Evolutionary conservation across 2,113 vertebrate species (phyloP), one percentile per base, ranked within the genome.

Genomic region (Albula glossodonta): DNA sequence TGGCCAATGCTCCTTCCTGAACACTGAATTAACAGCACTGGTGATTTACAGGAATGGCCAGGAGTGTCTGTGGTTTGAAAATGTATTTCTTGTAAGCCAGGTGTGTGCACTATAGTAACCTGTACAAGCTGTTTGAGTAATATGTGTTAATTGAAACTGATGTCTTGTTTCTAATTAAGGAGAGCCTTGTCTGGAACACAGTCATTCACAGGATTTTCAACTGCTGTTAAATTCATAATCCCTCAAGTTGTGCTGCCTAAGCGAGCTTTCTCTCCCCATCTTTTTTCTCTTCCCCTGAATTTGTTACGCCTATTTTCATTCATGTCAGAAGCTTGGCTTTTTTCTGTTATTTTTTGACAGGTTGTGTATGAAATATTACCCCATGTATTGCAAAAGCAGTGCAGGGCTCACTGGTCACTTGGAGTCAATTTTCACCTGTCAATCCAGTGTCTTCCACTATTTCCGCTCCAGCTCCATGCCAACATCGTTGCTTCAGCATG

Each of bases 351-450:
- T 12, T 31, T 74, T 74, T 88, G 86, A 84, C 86, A 87, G 86
- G 80, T 66, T 50, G 79, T 53, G 57, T 83, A 17, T 86, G 78
- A 90, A 85, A 88, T 31, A 13, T 52, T 2, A 86, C 83, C 87
- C 90, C 90, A 90, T 88, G 88, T 87, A 90, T 84, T 85, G 88
- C 92, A 87, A 90, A 85, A 52, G 83, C 82, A 84, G 78, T 77
- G 85, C 91, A 89, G 87, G 90, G 84, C 86, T 91, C 90, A 92
- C 87, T 83, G 80, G 85, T 84, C 22, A 89, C 85, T 83, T 48
- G 63, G 88, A 88, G 86, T 92, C 91, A 91, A 93, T 93, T 93
- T 92, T 92, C 87, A 88, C 87, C 85, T 90, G 85, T 60, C 70
- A 86, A 63, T 79, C 49, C 52, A 49, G 52, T 89, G 90, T 90